Base-by-base conservation (phyloP, 2,888 invertebrate species). In the Cancer borealis region DNA sequence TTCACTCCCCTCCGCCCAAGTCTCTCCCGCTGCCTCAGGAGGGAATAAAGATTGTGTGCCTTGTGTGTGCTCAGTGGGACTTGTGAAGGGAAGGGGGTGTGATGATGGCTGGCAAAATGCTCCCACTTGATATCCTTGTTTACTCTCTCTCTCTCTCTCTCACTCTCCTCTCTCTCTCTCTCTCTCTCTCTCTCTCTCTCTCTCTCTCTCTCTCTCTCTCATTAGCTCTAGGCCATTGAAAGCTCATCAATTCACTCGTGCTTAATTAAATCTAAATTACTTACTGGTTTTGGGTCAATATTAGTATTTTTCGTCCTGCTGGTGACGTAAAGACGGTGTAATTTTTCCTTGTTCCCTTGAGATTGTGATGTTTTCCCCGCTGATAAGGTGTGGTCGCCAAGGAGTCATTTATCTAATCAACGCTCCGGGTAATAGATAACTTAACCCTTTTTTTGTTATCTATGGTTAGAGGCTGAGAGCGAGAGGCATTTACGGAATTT, bases 161-260 rank as follows among this genome's bases (percentile, higher is more conserved):
- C 47, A 73, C 91, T 79, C 60, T 79, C 66, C 66, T 79, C 73
- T 66, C 73, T 60, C 91, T 79, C 73, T 60, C 39, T 91, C 46
- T 79, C 66, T 91, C 73, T 91, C 73, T 46, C 73, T 84, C 30
- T 92, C 54, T 54, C 49, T 92, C 87, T 92, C 92, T 54, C 49
- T 87, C 26, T 54, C 49, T 26, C 87, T 84, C 47, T 92, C 92
- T 92, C 84, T 92, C 92, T 92, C 92, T 84, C 92, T 92, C 92
- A 30, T 39, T 79, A 60, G 21, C 79, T 46, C 45, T 91, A 39
- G 47, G 45, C 84, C 92, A 84, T 47, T 10, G 10, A 46, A 47
- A 47, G 12, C 49, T 47, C 46, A 39, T 60, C 54, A 26, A 60
- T 26, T 46, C 26, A n/a, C 54, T 1, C 2, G 17, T n/a, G 66